These are phyloP conservation scores for Phylloscopus trochilus DNA, from an alignment of 2,113 vertebrate genomes.

Conservation along the genomic window DNA sequence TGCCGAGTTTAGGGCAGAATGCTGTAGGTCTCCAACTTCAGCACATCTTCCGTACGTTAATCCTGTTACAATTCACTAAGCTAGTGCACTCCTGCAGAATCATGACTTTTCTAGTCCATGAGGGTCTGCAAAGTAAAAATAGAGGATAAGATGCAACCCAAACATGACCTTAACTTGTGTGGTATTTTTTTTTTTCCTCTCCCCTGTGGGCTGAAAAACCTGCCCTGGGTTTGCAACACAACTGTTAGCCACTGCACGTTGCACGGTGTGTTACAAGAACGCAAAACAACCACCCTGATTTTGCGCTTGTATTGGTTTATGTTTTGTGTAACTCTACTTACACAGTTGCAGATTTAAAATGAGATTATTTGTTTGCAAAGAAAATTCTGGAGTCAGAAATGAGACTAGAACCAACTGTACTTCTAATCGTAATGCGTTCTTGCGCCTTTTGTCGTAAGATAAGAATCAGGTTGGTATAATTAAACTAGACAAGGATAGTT, in stretches of 20 bases:
- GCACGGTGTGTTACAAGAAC: background rate
- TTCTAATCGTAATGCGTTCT: conserved; percentile 48
- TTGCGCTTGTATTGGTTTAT: accelerated
- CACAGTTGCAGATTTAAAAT: background rate
- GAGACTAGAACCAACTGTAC: background rate
- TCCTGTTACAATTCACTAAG: conserved; percentile 12
- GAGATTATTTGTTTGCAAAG: conserved; percentile 16
- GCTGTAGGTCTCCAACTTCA: conserved; percentile 51
- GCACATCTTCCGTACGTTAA: conserved; percentile 41
- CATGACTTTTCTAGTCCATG: conserved; percentile 20
- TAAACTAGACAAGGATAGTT: conserved; percentile 54
- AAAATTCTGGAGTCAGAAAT: background rate
- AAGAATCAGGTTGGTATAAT: conserved; percentile 58
- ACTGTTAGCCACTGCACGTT: background rate
- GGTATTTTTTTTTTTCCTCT: conserved; percentile 19
- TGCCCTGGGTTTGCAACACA: background rate
- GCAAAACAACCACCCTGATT: background rate
- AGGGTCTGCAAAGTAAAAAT: conserved; percentile 49
- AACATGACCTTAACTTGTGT: conserved; percentile 58
- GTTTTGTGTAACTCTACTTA: background rate
- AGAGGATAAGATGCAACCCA: background rate
- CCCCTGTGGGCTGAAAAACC: conserved; percentile 1
- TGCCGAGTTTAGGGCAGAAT: background rate
- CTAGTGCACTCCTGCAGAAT: conserved; percentile 20
- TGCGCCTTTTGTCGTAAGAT: conserved; percentile 28